Evolutionary conservation across 2,888 invertebrate species (phyloP).

Genomic region (Idaea aversata): DNA sequence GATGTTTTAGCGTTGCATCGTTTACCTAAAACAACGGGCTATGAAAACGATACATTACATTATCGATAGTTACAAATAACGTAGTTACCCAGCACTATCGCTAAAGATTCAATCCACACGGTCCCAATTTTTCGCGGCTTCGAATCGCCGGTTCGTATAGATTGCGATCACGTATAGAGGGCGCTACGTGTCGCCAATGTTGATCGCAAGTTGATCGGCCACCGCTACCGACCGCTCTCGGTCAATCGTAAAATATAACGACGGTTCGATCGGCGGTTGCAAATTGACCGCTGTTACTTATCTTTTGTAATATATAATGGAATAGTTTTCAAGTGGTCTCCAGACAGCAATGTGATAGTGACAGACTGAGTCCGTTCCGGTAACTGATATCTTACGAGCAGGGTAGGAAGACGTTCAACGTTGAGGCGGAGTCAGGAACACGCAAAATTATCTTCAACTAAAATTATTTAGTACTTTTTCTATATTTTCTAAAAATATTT

Average conservation of each 20-base stretch:
- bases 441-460: too few species aligned
- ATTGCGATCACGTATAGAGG: constrained; percentile 34
- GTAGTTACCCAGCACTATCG: constrained; percentile 7
- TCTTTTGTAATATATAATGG: neutral
- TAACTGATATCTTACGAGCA: too few species aligned
- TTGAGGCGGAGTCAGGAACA: too few species aligned
- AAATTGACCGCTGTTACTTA: neutral
- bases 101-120: constrained; percentile 24
- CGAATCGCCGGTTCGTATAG: constrained; percentile 24
- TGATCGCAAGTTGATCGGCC: constrained; percentile 14
- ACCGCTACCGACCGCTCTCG: constrained; percentile 9
- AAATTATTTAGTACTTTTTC: too few species aligned
- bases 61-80: neutral
- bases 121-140: constrained; percentile 24
- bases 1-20: neutral
- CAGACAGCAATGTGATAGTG: too few species aligned
- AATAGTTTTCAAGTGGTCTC: neutral
- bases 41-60: too few species aligned
- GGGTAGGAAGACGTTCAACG: too few species aligned
- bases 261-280: constrained; percentile 3
- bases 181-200: constrained; percentile 25
- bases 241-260: constrained; percentile 33
- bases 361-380: too few species aligned
- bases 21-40: too few species aligned
- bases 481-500: too few species aligned